Conservation (phyloP, 2,113 vertebrate species). For the Microtus ochrogaster region DNA sequence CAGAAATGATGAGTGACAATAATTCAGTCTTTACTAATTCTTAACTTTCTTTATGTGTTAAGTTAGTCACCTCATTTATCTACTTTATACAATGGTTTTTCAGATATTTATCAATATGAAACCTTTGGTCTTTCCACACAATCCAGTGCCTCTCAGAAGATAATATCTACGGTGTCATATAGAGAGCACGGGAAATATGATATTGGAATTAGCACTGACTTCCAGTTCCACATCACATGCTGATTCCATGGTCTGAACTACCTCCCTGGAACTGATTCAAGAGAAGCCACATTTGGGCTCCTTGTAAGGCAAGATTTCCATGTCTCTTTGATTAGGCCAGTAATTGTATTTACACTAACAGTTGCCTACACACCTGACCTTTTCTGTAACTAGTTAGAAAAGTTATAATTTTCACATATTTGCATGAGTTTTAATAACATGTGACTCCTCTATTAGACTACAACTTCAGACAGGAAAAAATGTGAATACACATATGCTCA, state of each 20-base stretch:
- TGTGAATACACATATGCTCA: not conserved
- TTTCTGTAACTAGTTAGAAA: not conserved
- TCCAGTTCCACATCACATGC: not conserved
- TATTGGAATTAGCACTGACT: conserved; percentile 29
- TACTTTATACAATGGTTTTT: not conserved
- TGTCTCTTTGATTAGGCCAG: not conserved
- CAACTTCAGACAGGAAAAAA: not conserved
- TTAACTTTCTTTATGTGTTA: not conserved
- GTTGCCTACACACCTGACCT: not conserved
- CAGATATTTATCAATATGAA: not conserved
- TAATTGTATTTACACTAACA: not conserved
- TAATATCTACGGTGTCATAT: not conserved
- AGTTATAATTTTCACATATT: not conserved
- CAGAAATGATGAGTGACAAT: not conserved
- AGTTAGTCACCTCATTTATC: not conserved
- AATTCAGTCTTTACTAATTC: not conserved
- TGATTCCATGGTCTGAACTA: not conserved
- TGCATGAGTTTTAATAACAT: not conserved
- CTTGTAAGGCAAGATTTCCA: not conserved
- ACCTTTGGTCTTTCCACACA: not conserved
- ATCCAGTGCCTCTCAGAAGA: not conserved
- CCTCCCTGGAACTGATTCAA: not conserved
- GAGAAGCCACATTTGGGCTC: not conserved
- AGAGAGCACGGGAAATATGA: not conserved
- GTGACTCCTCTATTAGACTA: not conserved